A percentile compares a stretch with the other conserved stretches of the same genome.
phyloP scores from a whole-genome alignment of 2,888 invertebrate genomes.

The Archips xylosteana region DNA sequence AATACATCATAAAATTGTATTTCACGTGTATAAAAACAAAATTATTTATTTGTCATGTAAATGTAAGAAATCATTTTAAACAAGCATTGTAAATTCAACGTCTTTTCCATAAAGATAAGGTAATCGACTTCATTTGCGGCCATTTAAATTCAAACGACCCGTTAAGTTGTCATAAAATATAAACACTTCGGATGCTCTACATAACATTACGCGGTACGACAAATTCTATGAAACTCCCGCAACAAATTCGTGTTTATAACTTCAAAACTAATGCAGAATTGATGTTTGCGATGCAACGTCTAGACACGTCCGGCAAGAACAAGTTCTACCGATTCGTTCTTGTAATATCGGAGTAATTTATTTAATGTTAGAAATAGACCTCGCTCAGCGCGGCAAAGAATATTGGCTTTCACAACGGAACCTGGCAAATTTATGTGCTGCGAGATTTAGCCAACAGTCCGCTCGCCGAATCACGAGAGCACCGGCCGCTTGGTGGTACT shows the following conservation, averaged over 20 bases:
- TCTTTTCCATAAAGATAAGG: slow-evolving; percentile 22
- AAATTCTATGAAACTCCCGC: slow-evolving; percentile 48
- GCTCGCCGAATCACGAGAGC: slow-evolving; percentile 19
- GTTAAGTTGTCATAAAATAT: slow-evolving; percentile 22
- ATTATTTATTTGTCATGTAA: background rate
- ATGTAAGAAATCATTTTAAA: background rate
- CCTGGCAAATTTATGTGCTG: slow-evolving; percentile 80
- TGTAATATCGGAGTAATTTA: slow-evolving; percentile 84
- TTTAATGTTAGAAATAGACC: slow-evolving; percentile 84
- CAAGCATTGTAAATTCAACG: slow-evolving; percentile 20
- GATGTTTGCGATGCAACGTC: slow-evolving; percentile 73
- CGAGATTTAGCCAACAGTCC: slow-evolving; percentile 71
- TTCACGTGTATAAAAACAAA: background rate
- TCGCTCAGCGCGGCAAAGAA: slow-evolving; percentile 81
- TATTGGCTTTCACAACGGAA: slow-evolving; percentile 85
- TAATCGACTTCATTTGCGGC: slow-evolving; percentile 20
- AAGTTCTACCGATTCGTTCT: slow-evolving; percentile 81
- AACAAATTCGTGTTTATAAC: slow-evolving; percentile 51
- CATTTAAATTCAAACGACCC: slow-evolving; percentile 18
- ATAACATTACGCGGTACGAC: slow-evolving; percentile 42
- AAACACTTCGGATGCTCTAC: slow-evolving; percentile 41
- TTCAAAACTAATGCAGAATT: slow-evolving; percentile 61
- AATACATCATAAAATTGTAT: no score
- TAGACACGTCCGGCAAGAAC: slow-evolving; percentile 77
- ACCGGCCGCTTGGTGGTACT: background rate